Conservation (phyloP, 2,888 invertebrate species). For the Drosophila nr. perissopoda region DNA sequence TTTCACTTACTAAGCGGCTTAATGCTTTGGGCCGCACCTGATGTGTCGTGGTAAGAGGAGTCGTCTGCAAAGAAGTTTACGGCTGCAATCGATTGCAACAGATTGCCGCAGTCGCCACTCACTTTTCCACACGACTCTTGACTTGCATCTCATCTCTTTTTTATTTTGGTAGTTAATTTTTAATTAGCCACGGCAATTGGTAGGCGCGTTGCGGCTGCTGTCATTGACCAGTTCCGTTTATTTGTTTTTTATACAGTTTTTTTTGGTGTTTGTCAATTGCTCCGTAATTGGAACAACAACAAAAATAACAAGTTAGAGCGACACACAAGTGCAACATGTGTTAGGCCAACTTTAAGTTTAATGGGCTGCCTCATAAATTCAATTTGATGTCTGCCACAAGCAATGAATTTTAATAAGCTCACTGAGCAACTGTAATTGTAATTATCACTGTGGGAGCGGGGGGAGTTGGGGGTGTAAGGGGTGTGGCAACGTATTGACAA, state of each 20-base stretch:
- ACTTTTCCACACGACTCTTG: neutral
- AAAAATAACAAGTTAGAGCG: neutral
- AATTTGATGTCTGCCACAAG: slow-evolving; percentile 52
- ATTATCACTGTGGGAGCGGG: slow-evolving; percentile 25
- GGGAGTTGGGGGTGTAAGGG: neutral
- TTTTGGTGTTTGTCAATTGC: slow-evolving; percentile 13
- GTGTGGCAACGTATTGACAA: slow-evolving; percentile 60
- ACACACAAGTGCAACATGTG: slow-evolving; percentile 56
- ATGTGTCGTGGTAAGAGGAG: slow-evolving; percentile 22
- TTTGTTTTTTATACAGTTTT: slow-evolving; percentile 11
- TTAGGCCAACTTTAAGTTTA: slow-evolving; percentile 66
- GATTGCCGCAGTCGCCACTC: neutral
- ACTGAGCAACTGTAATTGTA: slow-evolving; percentile 63
- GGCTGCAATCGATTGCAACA: slow-evolving; percentile 21
- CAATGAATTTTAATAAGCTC: slow-evolving; percentile 76
- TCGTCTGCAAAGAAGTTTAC: slow-evolving; percentile 5
- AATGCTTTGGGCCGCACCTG: slow-evolving; percentile 67
- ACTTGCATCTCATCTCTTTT: neutral
- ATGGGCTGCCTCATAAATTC: slow-evolving; percentile 61
- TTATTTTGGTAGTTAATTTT: slow-evolving; percentile 44
- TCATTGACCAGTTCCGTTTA: slow-evolving; percentile 41
- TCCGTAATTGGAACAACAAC: slow-evolving; percentile 38
- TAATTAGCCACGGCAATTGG: slow-evolving; percentile 68
- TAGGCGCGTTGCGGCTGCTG: slow-evolving; percentile 41
- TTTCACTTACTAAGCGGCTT: slow-evolving; percentile 77